phyloP scores from a whole-genome alignment of 1,140 invertebrate genomes.

The Vollenhovia emeryi region DNA sequence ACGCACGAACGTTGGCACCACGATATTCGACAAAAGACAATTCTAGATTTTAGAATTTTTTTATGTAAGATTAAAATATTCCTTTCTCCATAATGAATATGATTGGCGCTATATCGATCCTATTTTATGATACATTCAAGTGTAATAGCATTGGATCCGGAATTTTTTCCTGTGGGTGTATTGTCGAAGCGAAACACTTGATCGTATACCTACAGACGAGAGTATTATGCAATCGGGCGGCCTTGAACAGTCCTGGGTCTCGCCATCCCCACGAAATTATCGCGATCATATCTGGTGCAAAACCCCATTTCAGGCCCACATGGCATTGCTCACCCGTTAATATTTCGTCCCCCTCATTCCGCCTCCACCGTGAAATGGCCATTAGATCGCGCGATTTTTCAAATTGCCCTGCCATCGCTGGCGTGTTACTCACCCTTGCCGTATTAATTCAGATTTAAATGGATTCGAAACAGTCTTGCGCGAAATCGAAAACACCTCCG shows the following conservation, averaged over 20 bases:
- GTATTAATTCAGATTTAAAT: conserved; percentile 74
- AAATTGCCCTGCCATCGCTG: conserved; percentile 68
- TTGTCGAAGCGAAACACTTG: conserved; percentile 22
- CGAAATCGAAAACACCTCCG: conserved; percentile 58
- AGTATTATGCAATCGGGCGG: conserved; percentile 22
- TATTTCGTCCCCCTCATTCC: conserved; percentile 70
- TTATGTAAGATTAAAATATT: too few species aligned
- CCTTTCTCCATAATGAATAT: too few species aligned
- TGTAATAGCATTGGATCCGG: too few species aligned
- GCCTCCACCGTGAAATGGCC: conserved; percentile 78
- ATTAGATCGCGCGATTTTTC: conserved; percentile 80
- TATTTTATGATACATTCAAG: too few species aligned
- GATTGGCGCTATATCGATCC: too few species aligned
- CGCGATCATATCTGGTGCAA: conserved; percentile 80
- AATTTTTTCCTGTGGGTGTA: too few species aligned
- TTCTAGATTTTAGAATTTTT: too few species aligned
- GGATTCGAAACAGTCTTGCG: conserved; percentile 40
- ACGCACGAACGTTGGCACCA: too few species aligned
- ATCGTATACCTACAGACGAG: conserved; percentile 46
- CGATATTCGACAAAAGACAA: too few species aligned
- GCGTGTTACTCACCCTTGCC: conserved; percentile 21
- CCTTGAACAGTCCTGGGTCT: conserved; percentile 31
- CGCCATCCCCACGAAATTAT: conserved; percentile 74
- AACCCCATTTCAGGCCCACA: conserved; percentile 75
- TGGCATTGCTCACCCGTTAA: conserved; percentile 72